phyloP scores from a whole-genome alignment of 2,113 vertebrate species.

The Lathamus discolor region DNA sequence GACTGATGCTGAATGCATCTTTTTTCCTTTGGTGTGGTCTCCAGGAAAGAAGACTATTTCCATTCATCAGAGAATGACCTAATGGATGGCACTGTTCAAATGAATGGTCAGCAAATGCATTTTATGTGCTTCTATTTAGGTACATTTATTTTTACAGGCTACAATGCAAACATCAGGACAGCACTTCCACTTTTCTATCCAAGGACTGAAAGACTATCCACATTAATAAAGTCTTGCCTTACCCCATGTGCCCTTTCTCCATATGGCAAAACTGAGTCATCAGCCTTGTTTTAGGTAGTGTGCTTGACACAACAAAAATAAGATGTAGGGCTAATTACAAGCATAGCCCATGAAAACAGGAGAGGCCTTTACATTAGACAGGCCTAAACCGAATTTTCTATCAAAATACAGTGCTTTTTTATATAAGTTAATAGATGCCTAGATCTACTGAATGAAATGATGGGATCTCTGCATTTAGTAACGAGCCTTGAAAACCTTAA shows the following conservation, averaged over 20 bases:
- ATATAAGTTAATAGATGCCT: slow-evolving; percentile 9
- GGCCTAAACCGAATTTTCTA: background rate
- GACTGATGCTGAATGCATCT: background rate
- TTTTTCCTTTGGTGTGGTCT: background rate
- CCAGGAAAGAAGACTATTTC: slow-evolving; percentile 24
- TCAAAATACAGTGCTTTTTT: background rate
- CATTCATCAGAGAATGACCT: slow-evolving; percentile 1
- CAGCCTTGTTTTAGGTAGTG: background rate
- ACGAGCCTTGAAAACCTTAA: slow-evolving; percentile 36
- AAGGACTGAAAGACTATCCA: slow-evolving; percentile 2
- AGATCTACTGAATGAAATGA: background rate
- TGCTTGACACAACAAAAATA: background rate
- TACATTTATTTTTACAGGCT: slow-evolving; percentile 36
- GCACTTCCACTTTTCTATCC: slow-evolving; percentile 9
- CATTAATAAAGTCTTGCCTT: background rate
- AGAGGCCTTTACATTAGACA: background rate
- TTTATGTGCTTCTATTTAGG: slow-evolving; percentile 6
- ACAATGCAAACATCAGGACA: slow-evolving; percentile 18
- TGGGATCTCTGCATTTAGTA: slow-evolving; percentile 7
- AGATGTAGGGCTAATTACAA: background rate
- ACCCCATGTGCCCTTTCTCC: background rate
- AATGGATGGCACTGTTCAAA: background rate
- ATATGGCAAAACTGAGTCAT: slow-evolving; percentile 42
- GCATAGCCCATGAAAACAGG: background rate
- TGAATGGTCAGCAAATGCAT: slow-evolving; percentile 25